Conservation (phyloP, 2,888 invertebrate genomes). For the Mesochorus sp. region DNA sequence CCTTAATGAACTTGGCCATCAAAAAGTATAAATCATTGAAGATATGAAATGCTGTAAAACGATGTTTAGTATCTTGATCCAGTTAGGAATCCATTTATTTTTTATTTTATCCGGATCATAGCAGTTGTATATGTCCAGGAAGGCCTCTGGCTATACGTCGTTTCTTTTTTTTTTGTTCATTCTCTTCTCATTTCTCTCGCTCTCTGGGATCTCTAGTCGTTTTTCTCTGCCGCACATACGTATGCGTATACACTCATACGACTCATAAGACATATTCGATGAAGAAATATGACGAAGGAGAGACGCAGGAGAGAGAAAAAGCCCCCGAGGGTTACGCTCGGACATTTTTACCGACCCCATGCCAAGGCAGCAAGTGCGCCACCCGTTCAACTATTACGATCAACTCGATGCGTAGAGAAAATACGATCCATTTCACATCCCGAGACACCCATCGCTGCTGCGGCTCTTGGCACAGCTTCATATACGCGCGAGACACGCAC, state of each 20-base stretch:
- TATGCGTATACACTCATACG: no score
- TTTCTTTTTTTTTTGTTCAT: no score
- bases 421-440: conserved; percentile 39
- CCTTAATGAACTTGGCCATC: no score
- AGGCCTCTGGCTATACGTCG: no score
- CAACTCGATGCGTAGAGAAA: conserved; percentile 35
- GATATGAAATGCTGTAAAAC: no score
- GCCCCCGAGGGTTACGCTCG: conserved; percentile 63
- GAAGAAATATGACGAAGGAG: conserved; percentile 43
- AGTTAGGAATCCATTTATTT: no score
- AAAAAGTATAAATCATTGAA: no score
- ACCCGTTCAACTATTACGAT: conserved; percentile 53
- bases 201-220: background rate
- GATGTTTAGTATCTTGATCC: no score
- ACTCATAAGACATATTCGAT: background rate
- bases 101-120: no score
- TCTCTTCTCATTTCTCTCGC: background rate
- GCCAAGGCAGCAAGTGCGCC: conserved; percentile 76
- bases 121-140: no score
- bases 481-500: background rate
- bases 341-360: conserved; percentile 77
- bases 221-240: background rate
- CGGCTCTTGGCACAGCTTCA: background rate
- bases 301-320: conserved; percentile 54
- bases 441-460: background rate